Percentiles rank a stretch among this genome's conserved stretches.
Evolutionary conservation across 1,140 invertebrate genomes (phyloP).

Genomic region (Eulimnadia texana): DNA sequence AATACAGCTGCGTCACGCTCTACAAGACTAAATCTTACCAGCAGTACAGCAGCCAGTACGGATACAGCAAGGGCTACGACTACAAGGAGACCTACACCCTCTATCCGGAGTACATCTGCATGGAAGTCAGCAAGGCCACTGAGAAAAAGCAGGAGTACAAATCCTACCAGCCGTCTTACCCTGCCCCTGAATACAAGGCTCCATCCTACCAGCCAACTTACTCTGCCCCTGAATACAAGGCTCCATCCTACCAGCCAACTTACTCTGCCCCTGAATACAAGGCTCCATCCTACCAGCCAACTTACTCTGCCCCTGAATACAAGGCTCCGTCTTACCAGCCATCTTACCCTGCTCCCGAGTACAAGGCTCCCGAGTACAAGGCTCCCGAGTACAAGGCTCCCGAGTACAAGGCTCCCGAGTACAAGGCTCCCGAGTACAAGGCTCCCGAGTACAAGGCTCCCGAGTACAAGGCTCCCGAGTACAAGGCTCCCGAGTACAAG

Average conservation of each 20-base stretch:
- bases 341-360: neutral
- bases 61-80: neutral
- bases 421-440: too few species aligned
- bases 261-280: neutral
- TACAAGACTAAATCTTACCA: neutral
- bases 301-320: neutral
- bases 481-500: too few species aligned
- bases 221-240: neutral
- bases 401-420: too few species aligned
- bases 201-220: neutral
- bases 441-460: too few species aligned
- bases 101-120: neutral
- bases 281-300: neutral
- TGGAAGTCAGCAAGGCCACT: neutral
- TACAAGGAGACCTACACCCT: neutral
- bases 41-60: neutral
- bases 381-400: too few species aligned
- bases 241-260: neutral
- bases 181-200: too few species aligned
- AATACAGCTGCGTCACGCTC: neutral
- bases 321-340: neutral
- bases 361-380: neutral
- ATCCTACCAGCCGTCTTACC: neutral
- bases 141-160: neutral
- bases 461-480: too few species aligned